A percentile compares a stretch with the other conserved stretches of the same genome.
These are phyloP conservation scores for Sabatieria punctata DNA, from an alignment of 2,888 invertebrate species.

Conservation along the genomic window DNA sequence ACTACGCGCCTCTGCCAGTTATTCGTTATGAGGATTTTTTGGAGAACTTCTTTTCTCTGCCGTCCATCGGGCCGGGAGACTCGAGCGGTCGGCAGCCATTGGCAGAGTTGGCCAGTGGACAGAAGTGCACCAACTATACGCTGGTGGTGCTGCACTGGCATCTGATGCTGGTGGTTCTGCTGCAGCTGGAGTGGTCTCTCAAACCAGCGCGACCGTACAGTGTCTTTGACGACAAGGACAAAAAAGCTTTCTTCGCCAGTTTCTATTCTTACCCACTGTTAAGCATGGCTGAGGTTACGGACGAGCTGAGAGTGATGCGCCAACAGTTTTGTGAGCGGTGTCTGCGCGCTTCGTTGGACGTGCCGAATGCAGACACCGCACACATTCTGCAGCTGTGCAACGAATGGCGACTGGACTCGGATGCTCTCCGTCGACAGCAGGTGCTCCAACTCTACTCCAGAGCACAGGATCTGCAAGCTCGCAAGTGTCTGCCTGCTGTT, in stretches of 20 bases:
- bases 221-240: not conserved
- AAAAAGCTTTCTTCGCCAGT: not conserved
- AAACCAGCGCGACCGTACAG: not conserved
- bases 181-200: not conserved
- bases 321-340: not conserved
- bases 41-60: not conserved
- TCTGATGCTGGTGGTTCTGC: not conserved
- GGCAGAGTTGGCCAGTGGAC: not conserved
- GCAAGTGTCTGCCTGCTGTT: too few relatives aligned
- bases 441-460: too few relatives aligned
- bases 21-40: not conserved
- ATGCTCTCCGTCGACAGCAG: too few relatives aligned
- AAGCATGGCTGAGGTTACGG: not conserved
- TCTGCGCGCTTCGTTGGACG: not conserved
- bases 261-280: not conserved
- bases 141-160: slow-evolving; percentile 2
- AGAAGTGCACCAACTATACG: not conserved
- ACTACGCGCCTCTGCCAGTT: not conserved
- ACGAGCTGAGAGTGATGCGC: not conserved
- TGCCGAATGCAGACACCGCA: not conserved
- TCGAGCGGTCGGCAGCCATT: not conserved
- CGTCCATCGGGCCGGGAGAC: not conserved
- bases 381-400: not conserved
- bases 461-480: not conserved
- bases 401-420: not conserved